Evolutionary conservation across 2,113 vertebrate species (phyloP).

Genomic region (Calypte anna): DNA sequence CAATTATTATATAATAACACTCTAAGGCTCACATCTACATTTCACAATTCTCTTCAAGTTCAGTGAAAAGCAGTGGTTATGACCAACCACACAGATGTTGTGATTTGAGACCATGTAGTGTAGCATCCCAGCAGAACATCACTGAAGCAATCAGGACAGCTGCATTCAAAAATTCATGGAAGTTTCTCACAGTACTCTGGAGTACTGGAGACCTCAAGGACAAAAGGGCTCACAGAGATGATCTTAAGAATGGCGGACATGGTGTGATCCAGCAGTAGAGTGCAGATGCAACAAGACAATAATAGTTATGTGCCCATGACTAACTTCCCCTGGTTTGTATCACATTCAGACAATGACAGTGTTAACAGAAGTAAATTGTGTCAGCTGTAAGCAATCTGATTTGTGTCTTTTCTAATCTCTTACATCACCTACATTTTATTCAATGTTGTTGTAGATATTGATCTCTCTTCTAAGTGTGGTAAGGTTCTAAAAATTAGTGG

Average conservation of each 20-base stretch:
- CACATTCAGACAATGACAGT: not conserved
- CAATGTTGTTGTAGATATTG: not conserved
- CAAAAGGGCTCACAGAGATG: not conserved
- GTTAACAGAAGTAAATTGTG: not conserved
- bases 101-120: not conserved
- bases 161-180: not conserved
- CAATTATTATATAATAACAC: not conserved
- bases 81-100: rapidly evolving
- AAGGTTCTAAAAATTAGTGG: not conserved
- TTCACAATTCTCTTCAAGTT: not conserved
- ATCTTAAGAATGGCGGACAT: not conserved
- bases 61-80: not conserved
- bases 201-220: not conserved
- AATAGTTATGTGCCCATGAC: not conserved
- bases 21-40: not conserved
- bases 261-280: not conserved
- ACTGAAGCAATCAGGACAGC: not conserved
- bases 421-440: not conserved
- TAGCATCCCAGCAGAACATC: not conserved
- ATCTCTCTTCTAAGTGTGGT: not conserved
- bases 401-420: not conserved
- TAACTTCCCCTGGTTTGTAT: not conserved
- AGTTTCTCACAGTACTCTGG: not conserved
- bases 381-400: not conserved
- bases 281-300: not conserved